phyloP scores from a whole-genome alignment of 2,888 invertebrate species.

The Lamellibrachia satsuma region DNA sequence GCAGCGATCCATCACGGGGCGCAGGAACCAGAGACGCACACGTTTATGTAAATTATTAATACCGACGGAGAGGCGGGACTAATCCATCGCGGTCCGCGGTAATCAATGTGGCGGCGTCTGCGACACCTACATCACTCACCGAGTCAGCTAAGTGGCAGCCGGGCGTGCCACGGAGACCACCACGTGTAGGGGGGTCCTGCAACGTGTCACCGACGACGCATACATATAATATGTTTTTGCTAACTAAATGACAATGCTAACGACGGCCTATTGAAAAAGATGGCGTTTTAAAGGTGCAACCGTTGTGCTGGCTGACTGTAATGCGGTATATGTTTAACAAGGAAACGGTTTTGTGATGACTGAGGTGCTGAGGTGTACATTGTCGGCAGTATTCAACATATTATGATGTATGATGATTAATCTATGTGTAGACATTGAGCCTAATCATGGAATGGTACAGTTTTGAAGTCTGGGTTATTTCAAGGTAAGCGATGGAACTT shows the following conservation, averaged over 20 bases:
- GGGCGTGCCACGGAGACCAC: background rate
- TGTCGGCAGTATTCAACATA: too few species aligned
- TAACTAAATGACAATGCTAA: background rate
- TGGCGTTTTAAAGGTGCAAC: background rate
- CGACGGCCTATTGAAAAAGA: background rate
- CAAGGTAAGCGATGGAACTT: too few species aligned
- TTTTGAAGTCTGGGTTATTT: too few species aligned
- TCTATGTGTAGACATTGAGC: too few species aligned
- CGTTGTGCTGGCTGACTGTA: background rate
- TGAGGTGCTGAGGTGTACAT: too few species aligned
- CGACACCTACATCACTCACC: background rate
- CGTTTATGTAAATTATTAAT: background rate
- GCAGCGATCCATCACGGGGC: background rate
- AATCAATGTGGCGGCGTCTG: background rate
- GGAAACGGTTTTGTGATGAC: too few species aligned
- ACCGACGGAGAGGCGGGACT: background rate
- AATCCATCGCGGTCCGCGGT: background rate
- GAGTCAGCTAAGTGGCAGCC: background rate
- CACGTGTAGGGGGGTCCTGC: background rate
- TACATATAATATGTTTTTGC: background rate
- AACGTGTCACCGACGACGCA: background rate
- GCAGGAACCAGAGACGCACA: background rate
- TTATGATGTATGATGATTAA: too few species aligned
- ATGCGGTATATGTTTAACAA: background rate
- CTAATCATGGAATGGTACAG: too few species aligned